phyloP scores from a whole-genome alignment of 2,113 vertebrate species.

The Plestiodon gilberti region DNA sequence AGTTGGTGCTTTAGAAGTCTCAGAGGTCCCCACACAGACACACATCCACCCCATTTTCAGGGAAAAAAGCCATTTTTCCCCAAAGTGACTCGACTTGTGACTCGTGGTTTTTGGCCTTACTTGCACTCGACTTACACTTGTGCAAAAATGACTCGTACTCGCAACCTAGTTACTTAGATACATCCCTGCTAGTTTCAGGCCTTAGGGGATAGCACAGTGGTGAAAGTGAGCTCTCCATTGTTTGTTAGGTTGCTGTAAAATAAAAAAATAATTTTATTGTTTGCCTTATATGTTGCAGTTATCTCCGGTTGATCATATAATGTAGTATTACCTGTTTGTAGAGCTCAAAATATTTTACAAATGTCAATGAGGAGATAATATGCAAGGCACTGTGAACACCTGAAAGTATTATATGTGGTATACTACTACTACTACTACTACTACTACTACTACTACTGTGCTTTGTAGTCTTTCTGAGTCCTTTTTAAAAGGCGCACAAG shows the following conservation, averaged over 20 bases:
- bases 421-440: too few species aligned
- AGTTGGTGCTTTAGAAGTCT: too few species aligned
- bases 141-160: too few species aligned
- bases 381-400: slow-evolving; percentile 11
- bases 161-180: too few species aligned
- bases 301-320: background rate
- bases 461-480: background rate
- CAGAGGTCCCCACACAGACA: too few species aligned
- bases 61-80: too few species aligned
- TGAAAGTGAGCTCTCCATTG: background rate
- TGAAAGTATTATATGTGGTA: background rate
- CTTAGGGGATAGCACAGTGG: background rate
- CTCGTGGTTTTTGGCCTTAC: too few species aligned
- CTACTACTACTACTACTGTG: too few species aligned
- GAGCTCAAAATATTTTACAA: background rate
- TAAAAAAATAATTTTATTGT: background rate
- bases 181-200: background rate
- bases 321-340: slow-evolving; percentile 26
- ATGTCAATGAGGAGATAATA: background rate
- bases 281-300: background rate
- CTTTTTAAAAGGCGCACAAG: slow-evolving; percentile 8
- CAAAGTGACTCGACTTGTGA: too few species aligned
- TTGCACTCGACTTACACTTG: too few species aligned
- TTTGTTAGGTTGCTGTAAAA: background rate
- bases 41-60: too few species aligned